Percentiles rank a stretch among this genome's conserved stretches.
Evolutionary conservation across 2,113 vertebrate species (phyloP).

Genomic region (Notechis scutatus): DNA sequence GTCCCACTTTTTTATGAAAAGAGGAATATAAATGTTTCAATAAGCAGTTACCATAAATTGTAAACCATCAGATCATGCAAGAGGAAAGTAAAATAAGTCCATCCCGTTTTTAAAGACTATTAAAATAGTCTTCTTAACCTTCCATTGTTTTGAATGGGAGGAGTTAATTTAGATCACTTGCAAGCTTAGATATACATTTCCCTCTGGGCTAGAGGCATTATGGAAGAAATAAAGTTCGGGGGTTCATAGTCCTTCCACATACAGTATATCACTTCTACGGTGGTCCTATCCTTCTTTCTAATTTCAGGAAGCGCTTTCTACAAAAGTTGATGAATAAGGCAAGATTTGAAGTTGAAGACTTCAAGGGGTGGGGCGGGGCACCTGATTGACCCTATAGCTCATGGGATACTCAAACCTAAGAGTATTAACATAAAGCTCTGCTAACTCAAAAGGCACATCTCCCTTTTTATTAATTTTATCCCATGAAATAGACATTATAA

Average conservation of each 20-base stretch:
- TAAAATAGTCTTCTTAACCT: neutral
- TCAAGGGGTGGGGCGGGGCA: neutral
- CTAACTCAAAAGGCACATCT: neutral
- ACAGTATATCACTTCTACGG: neutral
- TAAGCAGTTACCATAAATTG: neutral
- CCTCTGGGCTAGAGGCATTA: neutral
- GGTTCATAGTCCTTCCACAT: neutral
- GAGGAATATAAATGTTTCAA: neutral
- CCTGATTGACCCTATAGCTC: neutral
- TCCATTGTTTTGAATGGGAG: neutral
- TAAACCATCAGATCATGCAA: neutral
- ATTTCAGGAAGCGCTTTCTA: neutral
- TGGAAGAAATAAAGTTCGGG: neutral
- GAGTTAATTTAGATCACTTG: neutral
- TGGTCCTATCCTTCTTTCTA: neutral
- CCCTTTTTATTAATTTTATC: constrained; percentile 28
- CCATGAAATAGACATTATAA: constrained; percentile 38
- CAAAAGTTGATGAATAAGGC: neutral
- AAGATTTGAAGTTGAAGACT: neutral
- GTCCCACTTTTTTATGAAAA: neutral
- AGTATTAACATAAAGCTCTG: neutral
- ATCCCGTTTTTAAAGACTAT: neutral
- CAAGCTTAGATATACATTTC: neutral
- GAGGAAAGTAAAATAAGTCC: neutral
- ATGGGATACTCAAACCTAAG: neutral